phyloP scores from a whole-genome alignment of 2,888 invertebrate genomes.

The Xiphydria camelus region DNA sequence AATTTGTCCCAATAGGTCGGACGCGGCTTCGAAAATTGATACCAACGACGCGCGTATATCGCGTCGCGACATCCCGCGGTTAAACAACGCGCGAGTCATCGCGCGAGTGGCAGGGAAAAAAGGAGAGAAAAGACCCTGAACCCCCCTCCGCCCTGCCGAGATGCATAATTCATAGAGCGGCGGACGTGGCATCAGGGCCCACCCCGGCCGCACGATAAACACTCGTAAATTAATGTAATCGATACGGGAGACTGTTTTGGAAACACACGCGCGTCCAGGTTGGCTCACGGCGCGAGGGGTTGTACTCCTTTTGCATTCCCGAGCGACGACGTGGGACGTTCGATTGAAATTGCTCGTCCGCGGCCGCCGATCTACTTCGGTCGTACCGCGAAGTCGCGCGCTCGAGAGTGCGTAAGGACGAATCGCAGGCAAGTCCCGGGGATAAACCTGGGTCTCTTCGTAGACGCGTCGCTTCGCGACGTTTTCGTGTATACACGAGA shows the following conservation, averaged over 20 bases:
- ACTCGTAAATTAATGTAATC: constrained; percentile 36
- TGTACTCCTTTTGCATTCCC: too few relatives aligned
- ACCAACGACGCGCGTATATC: constrained; percentile 10
- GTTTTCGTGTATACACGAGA: too few relatives aligned
- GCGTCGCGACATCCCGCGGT: not conserved
- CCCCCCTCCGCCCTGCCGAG: constrained; percentile 22
- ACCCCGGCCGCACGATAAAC: constrained; percentile 31
- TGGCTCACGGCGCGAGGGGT: too few relatives aligned
- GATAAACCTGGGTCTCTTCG: too few relatives aligned
- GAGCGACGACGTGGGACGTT: too few relatives aligned
- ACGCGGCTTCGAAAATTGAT: constrained; percentile 12
- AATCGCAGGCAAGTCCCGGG: too few relatives aligned
- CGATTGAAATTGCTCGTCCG: too few relatives aligned
- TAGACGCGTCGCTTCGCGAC: too few relatives aligned
- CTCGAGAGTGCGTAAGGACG: too few relatives aligned
- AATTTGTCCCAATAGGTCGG: constrained; percentile 24
- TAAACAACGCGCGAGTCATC: constrained; percentile 1
- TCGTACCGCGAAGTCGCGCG: too few relatives aligned
- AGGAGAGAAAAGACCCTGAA: constrained; percentile 21
- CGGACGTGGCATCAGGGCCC: constrained; percentile 12
- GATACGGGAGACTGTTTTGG: constrained; percentile 2
- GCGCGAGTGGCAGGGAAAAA: constrained; percentile 1
- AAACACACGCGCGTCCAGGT: not conserved
- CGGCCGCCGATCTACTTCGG: too few relatives aligned
- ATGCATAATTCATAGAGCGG: constrained; percentile 43